Conservation (phyloP, 2,113 vertebrate species). For the Gnathonemus echidnorhynchus region DNA sequence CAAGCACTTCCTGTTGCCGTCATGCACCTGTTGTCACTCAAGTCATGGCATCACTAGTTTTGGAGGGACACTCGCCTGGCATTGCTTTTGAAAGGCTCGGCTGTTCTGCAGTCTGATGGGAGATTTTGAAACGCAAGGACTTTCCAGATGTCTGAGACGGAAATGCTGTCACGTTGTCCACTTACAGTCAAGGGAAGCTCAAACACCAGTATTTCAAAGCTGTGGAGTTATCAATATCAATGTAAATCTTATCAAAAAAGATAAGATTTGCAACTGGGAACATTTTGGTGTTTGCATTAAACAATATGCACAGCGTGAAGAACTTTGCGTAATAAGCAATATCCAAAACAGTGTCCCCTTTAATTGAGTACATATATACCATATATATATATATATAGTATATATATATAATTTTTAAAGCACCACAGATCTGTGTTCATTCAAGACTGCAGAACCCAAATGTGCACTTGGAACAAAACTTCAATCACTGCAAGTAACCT, state of each 20-base stretch:
- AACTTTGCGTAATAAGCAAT: neutral
- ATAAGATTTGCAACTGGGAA: neutral
- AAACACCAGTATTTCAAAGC: neutral
- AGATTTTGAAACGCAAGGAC: neutral
- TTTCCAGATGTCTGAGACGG: neutral
- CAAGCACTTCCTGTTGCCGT: conserved; percentile 51
- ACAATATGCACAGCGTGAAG: neutral
- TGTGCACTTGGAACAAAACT: conserved; percentile 42
- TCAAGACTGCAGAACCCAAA: conserved; percentile 63
- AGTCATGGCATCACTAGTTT: conserved; percentile 26
- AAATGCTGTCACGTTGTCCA: neutral
- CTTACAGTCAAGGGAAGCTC: neutral
- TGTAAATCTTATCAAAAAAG: neutral
- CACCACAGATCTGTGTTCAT: conserved; percentile 13
- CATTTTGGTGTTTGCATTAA: neutral
- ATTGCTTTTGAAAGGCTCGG: conserved; percentile 24
- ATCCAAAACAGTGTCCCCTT: neutral
- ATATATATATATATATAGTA: too few species aligned
- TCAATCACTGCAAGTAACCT: conserved; percentile 41
- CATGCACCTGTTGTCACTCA: conserved; percentile 17
- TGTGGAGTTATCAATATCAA: neutral
- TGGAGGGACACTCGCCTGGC: conserved; percentile 41
- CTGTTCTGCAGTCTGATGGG: conserved; percentile 57
- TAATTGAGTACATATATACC: neutral
- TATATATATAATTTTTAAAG: neutral